Evolutionary conservation across 2,113 vertebrate species (phyloP).

Genomic region (Naja naja): DNA sequence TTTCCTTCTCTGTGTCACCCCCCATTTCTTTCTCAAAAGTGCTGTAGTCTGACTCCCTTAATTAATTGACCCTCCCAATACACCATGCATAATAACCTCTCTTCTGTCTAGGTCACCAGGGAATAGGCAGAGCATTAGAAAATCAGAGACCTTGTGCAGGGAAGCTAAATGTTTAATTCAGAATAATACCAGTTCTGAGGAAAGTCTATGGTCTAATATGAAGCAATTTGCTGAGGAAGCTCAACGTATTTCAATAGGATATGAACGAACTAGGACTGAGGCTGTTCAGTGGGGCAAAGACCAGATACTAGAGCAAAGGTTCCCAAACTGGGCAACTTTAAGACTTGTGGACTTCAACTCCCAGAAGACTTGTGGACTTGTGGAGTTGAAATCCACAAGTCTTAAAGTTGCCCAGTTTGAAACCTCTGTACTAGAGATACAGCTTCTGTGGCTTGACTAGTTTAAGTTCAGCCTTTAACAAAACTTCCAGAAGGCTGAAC

Average conservation of each 20-base stretch:
- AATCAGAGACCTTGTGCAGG: neutral
- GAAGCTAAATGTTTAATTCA: neutral
- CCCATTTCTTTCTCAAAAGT: neutral
- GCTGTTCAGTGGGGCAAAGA: neutral
- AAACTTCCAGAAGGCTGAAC: neutral
- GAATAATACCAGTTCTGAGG: neutral
- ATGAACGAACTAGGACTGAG: neutral
- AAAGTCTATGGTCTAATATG: neutral
- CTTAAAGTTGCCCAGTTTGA: too few relatives aligned
- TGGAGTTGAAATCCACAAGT: too few relatives aligned
- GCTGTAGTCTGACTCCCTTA: neutral
- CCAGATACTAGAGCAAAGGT: neutral
- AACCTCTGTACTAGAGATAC: neutral
- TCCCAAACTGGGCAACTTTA: too few relatives aligned
- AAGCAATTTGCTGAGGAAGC: neutral
- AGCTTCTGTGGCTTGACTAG: neutral
- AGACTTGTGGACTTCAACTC: too few relatives aligned
- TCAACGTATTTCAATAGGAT: neutral
- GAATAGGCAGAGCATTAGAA: slow-evolving; percentile 18
- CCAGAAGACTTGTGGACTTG: too few relatives aligned
- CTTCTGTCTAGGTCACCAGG: neutral
- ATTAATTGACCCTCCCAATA: neutral
- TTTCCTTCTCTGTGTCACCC: neutral
- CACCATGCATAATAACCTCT: neutral
- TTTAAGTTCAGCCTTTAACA: neutral